These are phyloP conservation scores for Crotalus viridis DNA, from an alignment of 2,113 vertebrate genomes.

Conservation along the genomic window DNA sequence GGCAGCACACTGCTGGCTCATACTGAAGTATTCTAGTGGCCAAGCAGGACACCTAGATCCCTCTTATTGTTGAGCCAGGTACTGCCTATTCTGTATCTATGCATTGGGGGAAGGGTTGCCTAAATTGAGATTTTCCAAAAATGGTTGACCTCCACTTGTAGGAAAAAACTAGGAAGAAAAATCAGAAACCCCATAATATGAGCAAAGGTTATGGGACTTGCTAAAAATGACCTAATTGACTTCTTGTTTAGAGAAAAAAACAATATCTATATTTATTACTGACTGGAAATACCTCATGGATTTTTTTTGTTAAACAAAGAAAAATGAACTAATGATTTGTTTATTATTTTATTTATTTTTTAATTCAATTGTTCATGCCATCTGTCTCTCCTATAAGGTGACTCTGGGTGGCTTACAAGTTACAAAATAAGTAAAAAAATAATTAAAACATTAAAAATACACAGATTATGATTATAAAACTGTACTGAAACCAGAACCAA, in stretches of 20 bases:
- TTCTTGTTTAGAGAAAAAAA: not conserved
- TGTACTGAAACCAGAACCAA: not conserved
- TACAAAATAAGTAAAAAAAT: not conserved
- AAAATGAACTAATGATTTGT: not conserved
- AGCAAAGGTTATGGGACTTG: not conserved
- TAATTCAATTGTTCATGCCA: not conserved
- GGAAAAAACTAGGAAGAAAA: not conserved
- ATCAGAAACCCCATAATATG: not conserved
- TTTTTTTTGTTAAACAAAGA: not conserved
- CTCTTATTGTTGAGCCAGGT: not conserved
- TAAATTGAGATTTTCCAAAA: not conserved
- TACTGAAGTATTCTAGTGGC: not conserved
- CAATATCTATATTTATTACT: not conserved
- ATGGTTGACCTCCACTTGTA: too few relatives aligned
- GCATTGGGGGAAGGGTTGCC: not conserved
- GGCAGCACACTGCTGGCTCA: not conserved
- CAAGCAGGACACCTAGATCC: not conserved
- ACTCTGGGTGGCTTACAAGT: not conserved
- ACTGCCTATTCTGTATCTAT: not conserved
- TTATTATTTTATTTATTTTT: not conserved
- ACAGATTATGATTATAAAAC: not conserved
- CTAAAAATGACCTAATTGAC: not conserved
- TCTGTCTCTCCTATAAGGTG: not conserved
- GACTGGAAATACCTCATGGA: not conserved
- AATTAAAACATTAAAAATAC: not conserved